Conservation (phyloP, 2,797 vertebrate species). For the Rhinatrema bivittatum region DNA sequence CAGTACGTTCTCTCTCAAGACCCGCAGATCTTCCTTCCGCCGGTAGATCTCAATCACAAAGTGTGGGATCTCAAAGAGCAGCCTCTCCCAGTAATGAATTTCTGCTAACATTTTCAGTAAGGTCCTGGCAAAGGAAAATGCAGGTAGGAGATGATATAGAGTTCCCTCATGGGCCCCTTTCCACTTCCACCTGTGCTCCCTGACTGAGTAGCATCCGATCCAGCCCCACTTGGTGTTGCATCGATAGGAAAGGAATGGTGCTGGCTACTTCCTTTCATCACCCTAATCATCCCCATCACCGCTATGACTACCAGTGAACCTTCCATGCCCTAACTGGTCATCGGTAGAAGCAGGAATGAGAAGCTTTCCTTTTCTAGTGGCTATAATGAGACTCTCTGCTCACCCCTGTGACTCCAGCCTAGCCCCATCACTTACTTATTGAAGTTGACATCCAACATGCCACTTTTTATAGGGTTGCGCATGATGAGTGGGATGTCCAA, state of each 20-base stretch:
- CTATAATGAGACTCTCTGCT: too few relatives aligned
- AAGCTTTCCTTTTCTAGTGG: too few relatives aligned
- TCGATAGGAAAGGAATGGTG: too few relatives aligned
- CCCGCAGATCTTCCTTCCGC: constrained; percentile 59
- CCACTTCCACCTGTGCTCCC: rapidly evolving
- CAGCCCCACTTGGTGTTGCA: too few relatives aligned
- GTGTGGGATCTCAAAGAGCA: constrained; percentile 70
- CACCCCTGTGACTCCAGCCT: too few relatives aligned
- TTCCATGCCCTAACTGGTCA: too few relatives aligned
- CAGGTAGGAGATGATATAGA: too few relatives aligned
- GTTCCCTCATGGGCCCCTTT: rapidly evolving
- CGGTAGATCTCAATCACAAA: constrained; percentile 59
- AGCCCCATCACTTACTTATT: constrained; percentile 62
- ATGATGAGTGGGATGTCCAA: constrained; percentile 66
- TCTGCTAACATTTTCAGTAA: constrained; percentile 69
- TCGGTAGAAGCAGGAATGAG: too few relatives aligned
- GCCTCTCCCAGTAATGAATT: constrained; percentile 73
- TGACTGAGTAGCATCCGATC: too few relatives aligned
- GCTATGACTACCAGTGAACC: too few relatives aligned
- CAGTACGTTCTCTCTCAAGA: constrained; percentile 62
- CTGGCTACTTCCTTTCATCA: too few relatives aligned
- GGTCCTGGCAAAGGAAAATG: constrained; percentile 40
- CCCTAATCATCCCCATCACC: too few relatives aligned
- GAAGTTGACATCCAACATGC: constrained; percentile 73
- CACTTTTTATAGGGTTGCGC: constrained; percentile 45